phyloP scores from a whole-genome alignment of 2,797 vertebrate species.

The Bryconaethiops microstoma region DNA sequence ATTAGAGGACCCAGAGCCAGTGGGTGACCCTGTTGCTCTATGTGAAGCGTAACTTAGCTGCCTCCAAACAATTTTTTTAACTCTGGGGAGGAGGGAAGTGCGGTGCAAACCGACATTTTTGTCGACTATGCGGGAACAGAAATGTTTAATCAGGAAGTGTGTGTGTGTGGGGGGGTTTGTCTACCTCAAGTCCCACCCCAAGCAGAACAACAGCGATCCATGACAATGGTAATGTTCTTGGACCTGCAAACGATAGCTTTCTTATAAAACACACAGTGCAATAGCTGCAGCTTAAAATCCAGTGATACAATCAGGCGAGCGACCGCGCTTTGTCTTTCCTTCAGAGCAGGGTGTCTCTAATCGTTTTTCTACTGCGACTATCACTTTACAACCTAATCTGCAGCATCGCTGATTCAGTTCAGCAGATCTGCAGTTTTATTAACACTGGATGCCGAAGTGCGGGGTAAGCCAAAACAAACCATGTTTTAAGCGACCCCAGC shows the following conservation, averaged over 20 bases:
- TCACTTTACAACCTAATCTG: conserved; percentile 54
- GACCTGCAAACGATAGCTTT: neutral
- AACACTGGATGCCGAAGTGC: conserved; percentile 48
- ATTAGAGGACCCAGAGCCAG: too few species aligned
- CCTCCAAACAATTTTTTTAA: too few species aligned
- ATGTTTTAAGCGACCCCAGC: conserved; percentile 19
- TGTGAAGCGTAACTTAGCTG: too few species aligned
- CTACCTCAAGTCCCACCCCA: too few species aligned
- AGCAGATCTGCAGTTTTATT: conserved; percentile 54
- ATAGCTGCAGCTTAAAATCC: conserved; percentile 8
- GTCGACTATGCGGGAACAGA: too few species aligned
- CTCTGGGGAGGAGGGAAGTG: too few species aligned
- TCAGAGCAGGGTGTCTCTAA: conserved; percentile 43
- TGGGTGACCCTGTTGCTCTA: too few species aligned
- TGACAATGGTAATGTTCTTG: too few species aligned
- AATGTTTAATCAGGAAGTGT: too few species aligned
- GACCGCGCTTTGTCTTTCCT: conserved; percentile 41
- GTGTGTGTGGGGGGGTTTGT: too few species aligned
- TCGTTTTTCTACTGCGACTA: conserved; percentile 29
- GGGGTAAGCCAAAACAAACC: conserved; percentile 49
- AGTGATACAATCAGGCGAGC: conserved; percentile 19
- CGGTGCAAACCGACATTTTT: too few species aligned
- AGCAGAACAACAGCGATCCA: neutral
- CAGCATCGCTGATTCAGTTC: conserved; percentile 48
- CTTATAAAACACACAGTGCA: neutral